Evolutionary conservation across 1,140 invertebrate species (phyloP).

Genomic region (Caenorhabditis remanei): DNA sequence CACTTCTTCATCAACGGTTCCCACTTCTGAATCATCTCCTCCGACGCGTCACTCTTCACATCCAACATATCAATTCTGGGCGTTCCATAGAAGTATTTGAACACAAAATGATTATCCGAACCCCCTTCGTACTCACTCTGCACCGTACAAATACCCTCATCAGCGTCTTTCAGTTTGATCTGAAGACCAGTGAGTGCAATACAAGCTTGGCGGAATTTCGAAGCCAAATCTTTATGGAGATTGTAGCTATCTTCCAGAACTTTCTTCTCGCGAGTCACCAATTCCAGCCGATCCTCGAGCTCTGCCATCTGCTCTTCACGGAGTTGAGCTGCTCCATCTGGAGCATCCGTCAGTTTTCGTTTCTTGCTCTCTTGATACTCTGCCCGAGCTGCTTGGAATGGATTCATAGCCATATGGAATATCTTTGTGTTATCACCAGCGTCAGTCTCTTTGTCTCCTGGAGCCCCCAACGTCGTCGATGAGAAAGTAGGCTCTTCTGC

Average conservation of each 20-base stretch:
- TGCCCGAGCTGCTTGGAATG: not conserved
- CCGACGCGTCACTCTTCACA: not conserved
- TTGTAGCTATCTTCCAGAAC: constrained; percentile 21
- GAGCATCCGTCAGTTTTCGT: constrained; percentile 22
- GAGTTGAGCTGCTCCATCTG: not conserved
- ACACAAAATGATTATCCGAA: not conserved
- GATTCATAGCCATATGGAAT: constrained; percentile 29
- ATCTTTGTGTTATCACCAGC: constrained; percentile 11
- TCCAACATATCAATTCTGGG: constrained; percentile 28
- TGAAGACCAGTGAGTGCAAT: constrained; percentile 28
- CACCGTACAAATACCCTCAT: constrained; percentile 32
- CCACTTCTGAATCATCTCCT: constrained; percentile 14
- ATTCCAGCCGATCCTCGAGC: constrained; percentile 2
- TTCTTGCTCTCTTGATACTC: constrained; percentile 34
- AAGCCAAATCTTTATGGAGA: constrained; percentile 11
- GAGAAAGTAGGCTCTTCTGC: not conserved
- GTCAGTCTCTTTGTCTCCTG: not conserved
- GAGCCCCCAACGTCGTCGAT: not conserved
- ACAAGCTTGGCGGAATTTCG: constrained; percentile 21
- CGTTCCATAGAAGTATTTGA: constrained; percentile 34
- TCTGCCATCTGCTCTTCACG: constrained; percentile 14
- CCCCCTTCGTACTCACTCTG: constrained; percentile 21
- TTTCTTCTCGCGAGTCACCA: not conserved
- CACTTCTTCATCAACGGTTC: constrained; percentile 19
- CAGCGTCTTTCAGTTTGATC: constrained; percentile 39